phyloP scores from a whole-genome alignment of 2,888 invertebrate species.

The Harmothoe impar region DNA sequence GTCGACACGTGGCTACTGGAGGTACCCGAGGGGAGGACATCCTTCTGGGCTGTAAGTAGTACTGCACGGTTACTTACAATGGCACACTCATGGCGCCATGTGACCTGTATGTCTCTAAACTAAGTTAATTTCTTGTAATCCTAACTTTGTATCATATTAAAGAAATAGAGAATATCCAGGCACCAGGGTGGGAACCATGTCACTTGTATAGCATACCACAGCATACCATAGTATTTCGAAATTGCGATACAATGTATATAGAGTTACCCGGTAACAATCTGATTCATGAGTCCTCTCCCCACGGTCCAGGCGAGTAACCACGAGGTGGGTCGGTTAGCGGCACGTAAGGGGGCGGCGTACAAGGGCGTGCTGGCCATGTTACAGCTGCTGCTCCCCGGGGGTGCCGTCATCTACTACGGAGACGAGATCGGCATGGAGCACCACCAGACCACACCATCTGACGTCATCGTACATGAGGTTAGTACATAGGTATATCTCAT shows the following conservation, averaged over 20 bases:
- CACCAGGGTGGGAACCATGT: too few relatives aligned
- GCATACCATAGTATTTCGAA: too few relatives aligned
- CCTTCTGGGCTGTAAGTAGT: constrained; percentile 80
- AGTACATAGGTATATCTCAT: background rate
- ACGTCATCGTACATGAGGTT: constrained; percentile 43
- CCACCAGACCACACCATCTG: constrained; percentile 15
- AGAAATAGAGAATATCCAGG: too few relatives aligned
- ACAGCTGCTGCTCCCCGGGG: constrained; percentile 91
- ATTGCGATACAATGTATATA: too few relatives aligned
- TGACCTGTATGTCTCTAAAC: too few relatives aligned
- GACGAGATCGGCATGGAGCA: constrained; percentile 92
- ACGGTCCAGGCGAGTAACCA: constrained; percentile 76
- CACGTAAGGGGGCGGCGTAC: constrained; percentile 87
- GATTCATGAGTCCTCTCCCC: background rate
- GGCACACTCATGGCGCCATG: background rate
- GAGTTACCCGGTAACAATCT: too few relatives aligned
- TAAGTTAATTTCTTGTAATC: too few relatives aligned
- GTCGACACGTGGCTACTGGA: constrained; percentile 77
- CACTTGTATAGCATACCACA: too few relatives aligned
- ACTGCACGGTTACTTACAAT: background rate
- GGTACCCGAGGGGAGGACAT: constrained; percentile 75
- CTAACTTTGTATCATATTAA: too few relatives aligned
- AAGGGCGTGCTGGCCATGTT: constrained; percentile 92
- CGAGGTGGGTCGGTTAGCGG: constrained; percentile 78
- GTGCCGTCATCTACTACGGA: constrained; percentile 93